phyloP scores from a whole-genome alignment of 2,797 vertebrate species.

The Mormyrops attenuatus region DNA sequence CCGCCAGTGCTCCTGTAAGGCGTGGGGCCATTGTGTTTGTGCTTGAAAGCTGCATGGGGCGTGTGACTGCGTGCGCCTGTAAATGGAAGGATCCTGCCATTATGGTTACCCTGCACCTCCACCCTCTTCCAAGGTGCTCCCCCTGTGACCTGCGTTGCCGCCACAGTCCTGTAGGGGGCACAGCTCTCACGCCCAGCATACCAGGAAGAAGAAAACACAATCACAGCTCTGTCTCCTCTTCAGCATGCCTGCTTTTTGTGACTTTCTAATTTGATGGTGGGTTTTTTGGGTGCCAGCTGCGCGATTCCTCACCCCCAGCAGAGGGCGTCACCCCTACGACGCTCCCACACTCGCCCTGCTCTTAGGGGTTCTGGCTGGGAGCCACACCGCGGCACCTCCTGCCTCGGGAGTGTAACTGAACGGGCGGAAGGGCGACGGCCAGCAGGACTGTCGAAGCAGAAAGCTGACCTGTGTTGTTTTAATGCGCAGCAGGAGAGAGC shows the following conservation, averaged over 20 bases:
- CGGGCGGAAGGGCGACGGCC: neutral
- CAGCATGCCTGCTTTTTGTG: neutral
- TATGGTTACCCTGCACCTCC: neutral
- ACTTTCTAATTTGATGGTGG: neutral
- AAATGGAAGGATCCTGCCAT: constrained; percentile 38
- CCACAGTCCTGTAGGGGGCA: neutral
- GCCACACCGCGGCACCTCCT: neutral
- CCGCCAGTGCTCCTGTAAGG: neutral
- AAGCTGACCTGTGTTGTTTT: neutral
- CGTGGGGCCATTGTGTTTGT: constrained; percentile 12
- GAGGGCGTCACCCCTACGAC: neutral
- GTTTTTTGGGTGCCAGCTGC: neutral
- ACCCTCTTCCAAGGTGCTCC: neutral
- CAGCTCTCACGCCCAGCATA: neutral
- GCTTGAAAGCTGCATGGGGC: constrained; percentile 14
- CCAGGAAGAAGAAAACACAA: neutral
- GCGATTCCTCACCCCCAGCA: neutral
- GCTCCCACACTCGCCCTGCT: constrained; percentile 1
- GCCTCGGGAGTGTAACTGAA: neutral
- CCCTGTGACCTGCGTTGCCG: neutral
- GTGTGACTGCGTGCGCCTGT: constrained; percentile 10
- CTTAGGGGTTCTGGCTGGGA: neutral
- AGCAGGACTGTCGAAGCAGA: neutral
- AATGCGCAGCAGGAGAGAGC: neutral
- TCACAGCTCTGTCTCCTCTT: neutral